These are phyloP conservation scores for Laterallus jamaicensis DNA, from an alignment of 2,113 vertebrate species.

Conservation along the genomic window DNA sequence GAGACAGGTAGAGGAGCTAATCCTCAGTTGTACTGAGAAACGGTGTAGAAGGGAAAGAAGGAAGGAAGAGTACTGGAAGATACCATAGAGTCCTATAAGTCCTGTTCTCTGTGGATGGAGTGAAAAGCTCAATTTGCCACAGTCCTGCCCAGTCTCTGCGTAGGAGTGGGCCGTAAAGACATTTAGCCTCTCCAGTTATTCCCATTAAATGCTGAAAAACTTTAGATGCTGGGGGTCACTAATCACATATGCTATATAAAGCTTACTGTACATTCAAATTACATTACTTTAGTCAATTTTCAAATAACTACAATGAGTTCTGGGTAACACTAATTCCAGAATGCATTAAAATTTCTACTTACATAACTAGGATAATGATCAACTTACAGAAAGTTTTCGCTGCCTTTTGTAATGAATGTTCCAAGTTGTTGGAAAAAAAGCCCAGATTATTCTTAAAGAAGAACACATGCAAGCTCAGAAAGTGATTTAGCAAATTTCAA, in stretches of 20 bases:
- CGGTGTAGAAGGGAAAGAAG: not conserved
- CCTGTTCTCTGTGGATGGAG: not conserved
- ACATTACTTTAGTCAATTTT: not conserved
- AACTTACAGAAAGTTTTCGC: not conserved
- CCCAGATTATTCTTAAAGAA: not conserved
- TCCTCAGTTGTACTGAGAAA: not conserved
- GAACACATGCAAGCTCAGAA: not conserved
- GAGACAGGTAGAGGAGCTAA: not conserved
- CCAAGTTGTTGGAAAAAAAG: not conserved
- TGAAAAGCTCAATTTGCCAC: not conserved
- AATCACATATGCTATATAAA: not conserved
- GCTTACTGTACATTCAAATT: not conserved
- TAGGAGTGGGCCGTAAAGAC: not conserved
- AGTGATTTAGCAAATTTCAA: not conserved
- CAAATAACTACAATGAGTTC: not conserved
- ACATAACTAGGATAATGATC: not conserved
- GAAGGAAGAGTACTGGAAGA: not conserved
- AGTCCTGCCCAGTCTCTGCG: not conserved
- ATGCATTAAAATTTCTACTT: not conserved
- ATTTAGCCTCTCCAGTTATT: not conserved
- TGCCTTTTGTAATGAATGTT: not conserved
- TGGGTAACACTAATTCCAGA: not conserved
- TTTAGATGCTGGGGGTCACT: not conserved
- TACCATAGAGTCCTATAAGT: not conserved
- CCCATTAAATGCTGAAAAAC: not conserved